These are phyloP conservation scores for Polypterus senegalus DNA, from an alignment of 2,113 vertebrate species.

Conservation along the genomic window DNA sequence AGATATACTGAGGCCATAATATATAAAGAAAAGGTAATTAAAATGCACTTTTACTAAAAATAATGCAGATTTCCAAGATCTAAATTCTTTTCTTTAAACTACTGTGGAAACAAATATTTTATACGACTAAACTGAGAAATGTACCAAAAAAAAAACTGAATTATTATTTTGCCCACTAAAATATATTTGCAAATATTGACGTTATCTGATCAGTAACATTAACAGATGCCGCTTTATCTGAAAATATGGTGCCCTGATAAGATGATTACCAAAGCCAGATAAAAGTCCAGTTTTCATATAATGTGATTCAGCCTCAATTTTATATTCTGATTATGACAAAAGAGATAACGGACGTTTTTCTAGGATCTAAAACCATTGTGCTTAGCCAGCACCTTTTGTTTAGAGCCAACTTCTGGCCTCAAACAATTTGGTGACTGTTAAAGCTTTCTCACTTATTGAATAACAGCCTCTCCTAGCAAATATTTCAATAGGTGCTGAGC, in stretches of 20 bases:
- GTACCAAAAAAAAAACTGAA: not conserved
- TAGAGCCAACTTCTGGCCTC: conserved; percentile 9
- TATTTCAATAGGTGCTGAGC: conserved; percentile 7
- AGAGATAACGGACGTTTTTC: conserved; percentile 19
- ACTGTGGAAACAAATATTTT: not conserved
- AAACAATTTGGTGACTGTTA: conserved; percentile 7
- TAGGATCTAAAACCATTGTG: conserved; percentile 17
- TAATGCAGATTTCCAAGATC: not conserved
- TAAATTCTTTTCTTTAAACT: no score
- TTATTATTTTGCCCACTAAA: conserved; percentile 15
- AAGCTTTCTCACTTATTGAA: conserved; percentile 5
- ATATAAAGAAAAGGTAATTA: not conserved
- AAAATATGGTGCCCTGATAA: conserved; percentile 28
- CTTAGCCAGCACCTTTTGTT: conserved; percentile 15
- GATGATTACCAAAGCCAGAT: conserved; percentile 20
- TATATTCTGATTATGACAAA: conserved; percentile 20
- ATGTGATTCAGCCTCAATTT: conserved; percentile 27
- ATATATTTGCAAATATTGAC: conserved; percentile 25
- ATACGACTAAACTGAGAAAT: not conserved
- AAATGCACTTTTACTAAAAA: conserved; percentile 4
- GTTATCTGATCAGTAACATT: conserved; percentile 34
- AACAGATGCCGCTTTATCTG: conserved; percentile 25
- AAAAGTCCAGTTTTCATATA: conserved; percentile 22
- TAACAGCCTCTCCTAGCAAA: not conserved
- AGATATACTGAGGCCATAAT: no score